Evolutionary conservation across 2,888 invertebrate genomes (phyloP).

Genomic region (Pheosia tremula): DNA sequence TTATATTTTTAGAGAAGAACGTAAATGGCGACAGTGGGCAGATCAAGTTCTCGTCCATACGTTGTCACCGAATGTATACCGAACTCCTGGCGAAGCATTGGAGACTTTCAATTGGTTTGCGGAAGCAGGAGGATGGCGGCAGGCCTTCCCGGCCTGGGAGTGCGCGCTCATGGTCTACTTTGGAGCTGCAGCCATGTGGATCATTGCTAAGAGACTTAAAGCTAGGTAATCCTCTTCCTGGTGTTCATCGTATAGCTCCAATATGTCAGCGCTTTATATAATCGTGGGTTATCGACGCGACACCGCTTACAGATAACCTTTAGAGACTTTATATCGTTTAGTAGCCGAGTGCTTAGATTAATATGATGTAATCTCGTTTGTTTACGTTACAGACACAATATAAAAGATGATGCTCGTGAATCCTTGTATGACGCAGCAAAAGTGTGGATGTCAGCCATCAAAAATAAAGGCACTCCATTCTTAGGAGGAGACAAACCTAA

Average conservation of each 20-base stretch:
- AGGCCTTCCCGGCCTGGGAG: conserved; percentile 94
- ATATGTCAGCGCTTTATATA: conserved; percentile 7
- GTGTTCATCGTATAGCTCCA: neutral
- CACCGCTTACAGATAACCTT: neutral
- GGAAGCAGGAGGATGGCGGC: conserved; percentile 95
- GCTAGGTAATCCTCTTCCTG: conserved; percentile 84
- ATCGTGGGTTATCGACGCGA: conserved; percentile 1
- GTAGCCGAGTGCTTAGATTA: neutral
- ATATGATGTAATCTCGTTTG: neutral
- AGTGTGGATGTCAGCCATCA: conserved; percentile 90
- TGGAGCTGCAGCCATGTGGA: conserved; percentile 97
- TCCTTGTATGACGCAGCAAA: conserved; percentile 96
- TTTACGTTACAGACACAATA: conserved; percentile 85
- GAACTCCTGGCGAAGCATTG: conserved; percentile 92
- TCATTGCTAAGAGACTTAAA: conserved; percentile 95
- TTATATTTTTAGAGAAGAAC: conserved; percentile 89
- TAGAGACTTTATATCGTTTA: neutral
- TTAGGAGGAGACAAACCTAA: conserved; percentile 95
- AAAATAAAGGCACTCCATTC: conserved; percentile 88
- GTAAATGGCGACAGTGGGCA: conserved; percentile 98
- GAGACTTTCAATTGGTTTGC: conserved; percentile 98
- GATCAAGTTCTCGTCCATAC: conserved; percentile 96
- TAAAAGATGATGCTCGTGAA: conserved; percentile 94
- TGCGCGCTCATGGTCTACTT: conserved; percentile 94
- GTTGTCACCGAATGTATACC: conserved; percentile 98